These are phyloP conservation scores for Potamilus streckersoni DNA, from an alignment of 1,140 invertebrate genomes.

Conservation along the genomic window DNA sequence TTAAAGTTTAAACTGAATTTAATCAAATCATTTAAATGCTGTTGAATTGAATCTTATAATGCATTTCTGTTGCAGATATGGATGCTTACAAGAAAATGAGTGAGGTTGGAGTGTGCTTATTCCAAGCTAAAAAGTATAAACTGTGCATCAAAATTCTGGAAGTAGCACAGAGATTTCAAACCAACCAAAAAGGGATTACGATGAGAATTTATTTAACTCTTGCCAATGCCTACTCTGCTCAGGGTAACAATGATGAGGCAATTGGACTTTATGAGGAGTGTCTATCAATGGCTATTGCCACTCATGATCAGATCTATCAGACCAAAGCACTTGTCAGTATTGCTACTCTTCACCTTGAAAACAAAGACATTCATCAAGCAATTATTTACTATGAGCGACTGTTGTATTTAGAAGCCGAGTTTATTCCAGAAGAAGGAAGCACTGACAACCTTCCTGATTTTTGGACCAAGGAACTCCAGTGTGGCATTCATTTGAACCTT, in stretches of 20 bases:
- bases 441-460: conserved; percentile 50
- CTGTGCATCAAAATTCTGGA: conserved; percentile 57
- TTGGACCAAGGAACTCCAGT: conserved; percentile 62
- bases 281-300: conserved; percentile 51
- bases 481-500: conserved; percentile 62
- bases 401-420: conserved; percentile 55
- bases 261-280: conserved; percentile 60
- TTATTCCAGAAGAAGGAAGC: conserved; percentile 42
- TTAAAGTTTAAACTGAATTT: no score
- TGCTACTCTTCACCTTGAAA: conserved; percentile 58
- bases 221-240: conserved; percentile 60
- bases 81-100: conserved; percentile 62
- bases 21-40: background rate
- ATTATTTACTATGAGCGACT: conserved; percentile 63
- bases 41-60: background rate
- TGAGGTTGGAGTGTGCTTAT: conserved; percentile 61
- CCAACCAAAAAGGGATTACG: conserved; percentile 64
- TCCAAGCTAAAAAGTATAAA: conserved; percentile 54
- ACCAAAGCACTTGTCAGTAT: conserved; percentile 63
- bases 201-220: conserved; percentile 61
- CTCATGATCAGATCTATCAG: conserved; percentile 62
- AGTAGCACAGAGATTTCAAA: conserved; percentile 58
- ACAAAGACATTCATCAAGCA: conserved; percentile 56
- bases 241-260: conserved; percentile 50
- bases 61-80: conserved; percentile 50